Percentiles rank a stretch among this genome's conserved stretches.
Conservation (phyloP, 2,888 invertebrate species). For the Empis livida region DNA sequence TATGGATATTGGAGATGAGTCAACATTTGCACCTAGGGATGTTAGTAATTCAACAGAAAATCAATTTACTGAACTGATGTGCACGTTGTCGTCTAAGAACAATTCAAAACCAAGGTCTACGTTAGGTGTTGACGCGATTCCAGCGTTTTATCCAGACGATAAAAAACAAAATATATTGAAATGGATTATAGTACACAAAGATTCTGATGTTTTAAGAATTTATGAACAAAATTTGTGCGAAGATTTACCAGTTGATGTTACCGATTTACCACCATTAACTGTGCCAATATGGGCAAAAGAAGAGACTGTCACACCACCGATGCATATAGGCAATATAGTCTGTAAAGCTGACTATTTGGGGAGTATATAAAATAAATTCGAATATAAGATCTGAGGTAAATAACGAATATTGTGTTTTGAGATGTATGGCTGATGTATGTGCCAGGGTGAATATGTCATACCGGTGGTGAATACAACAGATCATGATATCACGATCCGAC, state of each 20-base stretch:
- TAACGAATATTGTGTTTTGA: constrained; percentile 1
- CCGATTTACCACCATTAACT: too few relatives aligned
- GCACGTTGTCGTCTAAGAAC: too few relatives aligned
- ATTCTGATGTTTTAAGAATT: background rate
- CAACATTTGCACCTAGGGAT: too few relatives aligned
- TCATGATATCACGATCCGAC: background rate
- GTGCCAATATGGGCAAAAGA: background rate
- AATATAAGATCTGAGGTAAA: constrained; percentile 1
- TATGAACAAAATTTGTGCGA: background rate
- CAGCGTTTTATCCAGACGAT: constrained; percentile 8
- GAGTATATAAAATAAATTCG: background rate
- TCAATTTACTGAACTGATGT: too few relatives aligned
- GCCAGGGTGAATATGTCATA: constrained; percentile 1
- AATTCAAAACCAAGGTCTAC: too few relatives aligned
- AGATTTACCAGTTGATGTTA: too few relatives aligned
- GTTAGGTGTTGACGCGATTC: constrained; percentile 1
- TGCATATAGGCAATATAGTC: constrained; percentile 1
- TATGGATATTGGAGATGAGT: too few relatives aligned
- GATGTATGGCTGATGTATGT: constrained; percentile 1
- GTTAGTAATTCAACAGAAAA: too few relatives aligned
- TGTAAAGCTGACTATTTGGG: background rate
- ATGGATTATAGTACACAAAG: constrained; percentile 7
- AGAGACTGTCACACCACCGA: constrained; percentile 4
- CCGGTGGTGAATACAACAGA: constrained; percentile 3
- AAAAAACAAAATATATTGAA: constrained; percentile 2